Conservation (phyloP, 2,113 vertebrate species). For the Neomonachus schauinslandi region DNA sequence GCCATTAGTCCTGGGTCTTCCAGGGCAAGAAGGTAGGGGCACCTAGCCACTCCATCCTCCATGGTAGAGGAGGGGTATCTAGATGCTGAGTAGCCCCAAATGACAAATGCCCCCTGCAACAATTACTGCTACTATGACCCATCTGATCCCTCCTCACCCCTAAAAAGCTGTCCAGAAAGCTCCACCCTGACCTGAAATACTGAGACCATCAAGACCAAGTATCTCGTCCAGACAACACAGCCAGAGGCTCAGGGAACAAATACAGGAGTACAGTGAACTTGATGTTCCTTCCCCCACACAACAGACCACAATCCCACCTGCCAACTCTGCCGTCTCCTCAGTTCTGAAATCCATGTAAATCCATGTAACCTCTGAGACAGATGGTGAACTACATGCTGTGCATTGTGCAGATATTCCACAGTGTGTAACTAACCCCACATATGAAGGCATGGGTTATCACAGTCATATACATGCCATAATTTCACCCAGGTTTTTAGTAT, state of each 20-base stretch:
- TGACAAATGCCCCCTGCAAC: neutral
- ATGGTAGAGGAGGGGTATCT: fast-evolving
- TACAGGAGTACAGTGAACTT: neutral
- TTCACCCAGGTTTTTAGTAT: neutral
- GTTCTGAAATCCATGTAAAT: neutral
- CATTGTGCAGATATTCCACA: neutral
- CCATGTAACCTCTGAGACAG: too few relatives aligned
- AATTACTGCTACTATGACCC: neutral
- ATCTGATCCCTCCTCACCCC: neutral
- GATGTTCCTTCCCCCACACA: neutral
- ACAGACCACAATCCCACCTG: neutral
- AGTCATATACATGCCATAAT: conserved; percentile 1
- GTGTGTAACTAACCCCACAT: neutral
- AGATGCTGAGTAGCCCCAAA: neutral
- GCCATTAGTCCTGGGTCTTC: neutral
- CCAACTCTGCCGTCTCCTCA: neutral
- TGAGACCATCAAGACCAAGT: neutral
- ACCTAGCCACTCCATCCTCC: neutral
- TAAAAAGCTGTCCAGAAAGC: neutral
- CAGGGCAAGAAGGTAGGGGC: neutral
- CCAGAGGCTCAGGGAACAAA: neutral
- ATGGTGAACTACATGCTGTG: neutral
- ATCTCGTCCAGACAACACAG: neutral
- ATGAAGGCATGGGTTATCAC: conserved; percentile 25
- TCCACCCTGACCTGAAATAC: neutral